Conservation (phyloP, 2,888 invertebrate genomes). For the Parapristionchus giblindavisi region DNA sequence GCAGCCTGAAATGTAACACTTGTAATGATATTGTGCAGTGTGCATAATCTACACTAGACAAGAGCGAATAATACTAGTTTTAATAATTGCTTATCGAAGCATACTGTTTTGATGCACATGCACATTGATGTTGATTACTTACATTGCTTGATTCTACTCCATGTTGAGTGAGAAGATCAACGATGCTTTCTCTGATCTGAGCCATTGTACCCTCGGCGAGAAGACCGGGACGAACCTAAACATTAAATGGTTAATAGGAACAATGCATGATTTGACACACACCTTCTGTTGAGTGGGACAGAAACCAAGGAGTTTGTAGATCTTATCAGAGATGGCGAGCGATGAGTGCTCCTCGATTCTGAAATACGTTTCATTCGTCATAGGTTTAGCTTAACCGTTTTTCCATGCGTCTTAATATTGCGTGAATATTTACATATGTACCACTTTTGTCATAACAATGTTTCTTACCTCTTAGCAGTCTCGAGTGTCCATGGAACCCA, state of each 20-base stretch:
- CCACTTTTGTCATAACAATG: too few species aligned
- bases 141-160: constrained; percentile 66
- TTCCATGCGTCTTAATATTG: not conserved
- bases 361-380: too few species aligned
- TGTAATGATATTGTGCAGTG: too few species aligned
- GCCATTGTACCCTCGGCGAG: constrained; percentile 70
- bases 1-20: constrained; percentile 45
- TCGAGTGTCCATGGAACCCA: constrained; percentile 72
- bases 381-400: not conserved
- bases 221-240: constrained; percentile 69
- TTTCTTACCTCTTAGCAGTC: constrained; percentile 69
- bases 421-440: not conserved
- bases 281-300: constrained; percentile 60
- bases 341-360: constrained; percentile 68
- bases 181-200: constrained; percentile 69
- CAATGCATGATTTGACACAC: not conserved
- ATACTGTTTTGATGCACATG: not conserved
- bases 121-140: not conserved
- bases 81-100: not conserved
- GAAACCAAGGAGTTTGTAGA: constrained; percentile 70
- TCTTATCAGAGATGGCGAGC: constrained; percentile 66
- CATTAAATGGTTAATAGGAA: not conserved
- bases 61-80: not conserved
- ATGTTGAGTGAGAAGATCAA: constrained; percentile 68
- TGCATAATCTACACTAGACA: not conserved